phyloP scores from a whole-genome alignment of 2,113 vertebrate species.

The Triplophysa rosa region DNA sequence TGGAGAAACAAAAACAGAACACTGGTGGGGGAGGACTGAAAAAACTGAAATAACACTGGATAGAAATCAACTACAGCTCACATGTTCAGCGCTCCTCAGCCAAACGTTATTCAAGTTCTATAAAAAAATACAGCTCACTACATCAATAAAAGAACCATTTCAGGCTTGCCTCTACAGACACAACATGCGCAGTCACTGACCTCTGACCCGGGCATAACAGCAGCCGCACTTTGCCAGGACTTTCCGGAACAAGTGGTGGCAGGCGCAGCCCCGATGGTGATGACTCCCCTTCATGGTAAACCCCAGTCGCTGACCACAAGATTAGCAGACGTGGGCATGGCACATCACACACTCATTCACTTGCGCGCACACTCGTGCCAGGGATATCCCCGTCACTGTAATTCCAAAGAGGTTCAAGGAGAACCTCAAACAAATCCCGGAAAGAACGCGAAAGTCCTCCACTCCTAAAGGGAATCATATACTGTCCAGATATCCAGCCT shows the following conservation, averaged over 20 bases:
- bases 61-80: background rate
- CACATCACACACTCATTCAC: constrained; percentile 61
- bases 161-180: background rate
- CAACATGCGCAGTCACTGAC: constrained; percentile 74
- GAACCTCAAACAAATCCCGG: constrained; percentile 21
- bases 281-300: constrained; percentile 85
- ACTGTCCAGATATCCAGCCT: constrained; percentile 58
- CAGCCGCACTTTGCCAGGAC: constrained; percentile 92
- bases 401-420: constrained; percentile 61
- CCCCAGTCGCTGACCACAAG: constrained; percentile 68
- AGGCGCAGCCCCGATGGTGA: constrained; percentile 85
- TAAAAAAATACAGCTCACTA: background rate
- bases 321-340: constrained; percentile 79
- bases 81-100: background rate
- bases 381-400: constrained; percentile 50
- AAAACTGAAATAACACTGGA: background rate
- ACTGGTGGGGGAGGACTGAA: background rate
- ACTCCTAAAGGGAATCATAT: constrained; percentile 48
- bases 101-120: background rate
- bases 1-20: background rate
- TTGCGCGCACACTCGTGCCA: constrained; percentile 8
- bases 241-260: constrained; percentile 93
- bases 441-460: constrained; percentile 48
- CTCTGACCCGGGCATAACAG: constrained; percentile 88
- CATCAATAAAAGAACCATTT: background rate